Base-by-base conservation (phyloP, 2,888 invertebrate genomes). In the Meganola albula region DNA sequence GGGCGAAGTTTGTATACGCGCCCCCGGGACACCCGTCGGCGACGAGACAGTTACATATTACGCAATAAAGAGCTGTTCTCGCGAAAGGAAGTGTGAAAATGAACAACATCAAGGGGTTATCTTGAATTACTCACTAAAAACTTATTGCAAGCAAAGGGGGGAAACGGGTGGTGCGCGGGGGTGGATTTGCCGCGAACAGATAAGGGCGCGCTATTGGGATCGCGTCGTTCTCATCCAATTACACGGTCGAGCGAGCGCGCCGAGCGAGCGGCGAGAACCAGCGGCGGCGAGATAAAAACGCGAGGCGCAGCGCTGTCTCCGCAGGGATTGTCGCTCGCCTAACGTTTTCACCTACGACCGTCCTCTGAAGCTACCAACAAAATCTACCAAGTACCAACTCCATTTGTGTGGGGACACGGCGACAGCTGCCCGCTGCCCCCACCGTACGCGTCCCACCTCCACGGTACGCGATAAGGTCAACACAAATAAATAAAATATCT, bases 51-150 rank as follows among this genome's bases (percentile, higher is more conserved):
- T 80, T 82, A 84, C 84, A 80, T 83, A 84, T 84, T 84, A 80
- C 77, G 83, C 83, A 79, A 85, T 85, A 84, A 84, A 83, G 82
- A 83, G 79, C 85, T 84, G 85, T 85, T 84, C 84, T 85, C 85
- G 85, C 80, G 78, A 79, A 84, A 84, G 85, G 84, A 85, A 84
- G 84, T 85, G 85, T 85, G 84, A 85, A 85, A 85, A 84, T 85
- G 84, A 85, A 82, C 83, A 83, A 83, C 84, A 83, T 83, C 77
- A 84, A 84, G 83, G 84, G 85, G 84, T 84, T 85, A 85, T 85
- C 84, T 84, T 82, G 79, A 84, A 85, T 84, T 84, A 83, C 84
- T 84, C 84, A 83, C 84, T 84, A 84, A 84, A 84, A 85, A 84
- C 82, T 84, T 84, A 85, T 83, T 80, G 83, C 71, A n/a, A n/a